Evolutionary conservation across 2,888 invertebrate genomes (phyloP).

Genomic region (Polydrusus tereticollis): DNA sequence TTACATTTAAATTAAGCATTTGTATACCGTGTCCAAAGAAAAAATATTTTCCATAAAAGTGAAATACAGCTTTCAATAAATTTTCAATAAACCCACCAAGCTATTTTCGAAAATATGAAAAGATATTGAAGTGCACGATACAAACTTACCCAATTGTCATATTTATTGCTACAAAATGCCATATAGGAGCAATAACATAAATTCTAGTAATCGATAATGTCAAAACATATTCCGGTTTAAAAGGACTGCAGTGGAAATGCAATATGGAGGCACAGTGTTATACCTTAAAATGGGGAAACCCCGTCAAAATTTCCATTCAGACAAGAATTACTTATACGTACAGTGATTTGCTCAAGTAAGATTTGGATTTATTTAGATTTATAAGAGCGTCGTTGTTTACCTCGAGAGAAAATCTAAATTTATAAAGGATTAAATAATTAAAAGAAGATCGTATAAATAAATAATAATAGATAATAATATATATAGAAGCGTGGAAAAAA

Average conservation of each 20-base stretch:
- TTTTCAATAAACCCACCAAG: neutral
- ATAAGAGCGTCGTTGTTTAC: no score
- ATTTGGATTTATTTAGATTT: no score
- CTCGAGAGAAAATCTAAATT: no score
- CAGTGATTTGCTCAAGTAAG: no score
- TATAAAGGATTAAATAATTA: no score
- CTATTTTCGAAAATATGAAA: constrained; percentile 15
- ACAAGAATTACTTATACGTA: no score
- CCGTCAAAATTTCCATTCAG: neutral
- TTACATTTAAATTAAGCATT: no score
- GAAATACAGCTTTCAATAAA: constrained; percentile 1
- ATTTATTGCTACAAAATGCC: constrained; percentile 21
- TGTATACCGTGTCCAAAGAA: neutral
- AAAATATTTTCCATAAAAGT: neutral
- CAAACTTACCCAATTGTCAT: constrained; percentile 25
- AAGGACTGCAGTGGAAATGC: neutral
- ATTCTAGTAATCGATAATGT: constrained; percentile 23
- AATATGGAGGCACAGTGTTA: neutral
- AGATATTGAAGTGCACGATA: constrained; percentile 24
- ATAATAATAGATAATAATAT: no score
- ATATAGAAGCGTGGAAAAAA: no score
- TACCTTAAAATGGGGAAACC: neutral
- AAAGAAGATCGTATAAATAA: no score
- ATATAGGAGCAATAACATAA: constrained; percentile 12
- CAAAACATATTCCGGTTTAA: constrained; percentile 7